A percentile compares a stretch with the other conserved stretches of the same genome.
phyloP scores from a whole-genome alignment of 2,797 vertebrate genomes.

The Danio albolineatus region DNA sequence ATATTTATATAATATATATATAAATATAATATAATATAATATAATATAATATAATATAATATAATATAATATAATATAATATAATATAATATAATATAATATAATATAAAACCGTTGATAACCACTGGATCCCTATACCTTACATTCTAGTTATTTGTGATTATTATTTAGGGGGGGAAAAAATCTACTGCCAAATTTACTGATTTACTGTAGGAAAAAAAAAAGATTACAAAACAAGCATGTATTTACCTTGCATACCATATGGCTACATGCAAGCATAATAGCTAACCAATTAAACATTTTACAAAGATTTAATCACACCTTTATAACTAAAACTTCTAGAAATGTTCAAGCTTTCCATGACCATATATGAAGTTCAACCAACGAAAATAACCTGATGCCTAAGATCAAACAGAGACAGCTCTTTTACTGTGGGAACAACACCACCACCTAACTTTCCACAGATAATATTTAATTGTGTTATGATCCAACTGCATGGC shows the following conservation, averaged over 20 bases:
- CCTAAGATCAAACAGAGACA: neutral
- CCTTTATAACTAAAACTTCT: neutral
- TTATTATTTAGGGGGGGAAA: neutral
- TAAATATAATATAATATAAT: too few species aligned
- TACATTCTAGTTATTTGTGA: neutral
- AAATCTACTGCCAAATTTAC: too few species aligned
- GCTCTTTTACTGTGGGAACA: neutral
- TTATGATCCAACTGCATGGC: neutral
- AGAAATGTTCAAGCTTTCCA: neutral
- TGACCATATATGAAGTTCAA: neutral
- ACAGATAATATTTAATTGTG: neutral
- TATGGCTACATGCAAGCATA: neutral
- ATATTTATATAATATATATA: too few species aligned
- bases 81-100: too few species aligned
- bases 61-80: neutral
- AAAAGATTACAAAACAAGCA: neutral
- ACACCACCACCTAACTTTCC: neutral
- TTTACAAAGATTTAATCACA: neutral
- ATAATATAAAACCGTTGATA: neutral
- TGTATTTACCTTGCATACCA: too few species aligned
- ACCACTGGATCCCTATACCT: neutral
- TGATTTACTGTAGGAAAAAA: too few species aligned
- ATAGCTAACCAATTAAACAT: neutral
- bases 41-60: neutral
- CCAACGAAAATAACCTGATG: too few species aligned